Percentiles rank a stretch among this genome's conserved stretches.
phyloP scores from a whole-genome alignment of 2,888 invertebrate genomes.

The Tetropium fuscum region DNA sequence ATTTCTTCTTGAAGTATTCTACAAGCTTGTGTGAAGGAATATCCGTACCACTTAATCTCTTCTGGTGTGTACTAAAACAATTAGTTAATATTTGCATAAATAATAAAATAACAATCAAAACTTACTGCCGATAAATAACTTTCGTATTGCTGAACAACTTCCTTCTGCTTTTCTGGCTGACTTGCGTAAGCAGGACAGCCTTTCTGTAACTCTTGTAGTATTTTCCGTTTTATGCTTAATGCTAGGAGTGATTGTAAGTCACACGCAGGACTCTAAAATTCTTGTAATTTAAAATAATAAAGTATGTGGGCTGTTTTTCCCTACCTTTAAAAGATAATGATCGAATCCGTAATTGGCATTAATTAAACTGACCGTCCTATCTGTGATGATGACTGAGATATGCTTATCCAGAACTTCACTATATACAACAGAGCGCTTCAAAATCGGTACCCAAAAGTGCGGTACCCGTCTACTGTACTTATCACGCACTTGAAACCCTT shows the following conservation, averaged over 20 bases:
- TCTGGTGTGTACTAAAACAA: slow-evolving; percentile 81
- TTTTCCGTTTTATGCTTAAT: slow-evolving; percentile 85
- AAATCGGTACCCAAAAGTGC: slow-evolving; percentile 88
- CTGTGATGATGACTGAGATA: slow-evolving; percentile 86
- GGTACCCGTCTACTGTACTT: slow-evolving; percentile 76
- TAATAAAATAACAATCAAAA: slow-evolving; percentile 63
- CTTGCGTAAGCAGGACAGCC: slow-evolving; percentile 77
- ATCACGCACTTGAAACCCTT: slow-evolving; percentile 82
- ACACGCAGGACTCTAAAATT: slow-evolving; percentile 86
- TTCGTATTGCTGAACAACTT: slow-evolving; percentile 82
- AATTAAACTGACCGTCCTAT: slow-evolving; percentile 85
- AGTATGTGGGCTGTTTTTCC: too few species aligned
- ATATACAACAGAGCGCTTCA: slow-evolving; percentile 85
- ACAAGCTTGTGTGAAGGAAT: slow-evolving; percentile 83
- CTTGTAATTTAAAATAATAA: too few species aligned
- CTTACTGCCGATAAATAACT: slow-evolving; percentile 86
- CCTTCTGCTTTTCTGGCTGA: slow-evolving; percentile 75
- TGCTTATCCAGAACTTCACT: slow-evolving; percentile 91
- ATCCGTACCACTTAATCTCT: slow-evolving; percentile 96
- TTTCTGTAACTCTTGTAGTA: slow-evolving; percentile 78
- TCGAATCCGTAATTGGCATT: slow-evolving; percentile 95
- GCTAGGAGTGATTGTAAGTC: slow-evolving; percentile 91
- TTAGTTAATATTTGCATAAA: slow-evolving; percentile 65
- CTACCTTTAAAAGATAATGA: slow-evolving; percentile 88
- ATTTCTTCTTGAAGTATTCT: slow-evolving; percentile 74